Evolutionary conservation across 2,113 vertebrate genomes (phyloP), one percentile per base, ranked within the genome.

Genomic region (Bombycilla garrulus): DNA sequence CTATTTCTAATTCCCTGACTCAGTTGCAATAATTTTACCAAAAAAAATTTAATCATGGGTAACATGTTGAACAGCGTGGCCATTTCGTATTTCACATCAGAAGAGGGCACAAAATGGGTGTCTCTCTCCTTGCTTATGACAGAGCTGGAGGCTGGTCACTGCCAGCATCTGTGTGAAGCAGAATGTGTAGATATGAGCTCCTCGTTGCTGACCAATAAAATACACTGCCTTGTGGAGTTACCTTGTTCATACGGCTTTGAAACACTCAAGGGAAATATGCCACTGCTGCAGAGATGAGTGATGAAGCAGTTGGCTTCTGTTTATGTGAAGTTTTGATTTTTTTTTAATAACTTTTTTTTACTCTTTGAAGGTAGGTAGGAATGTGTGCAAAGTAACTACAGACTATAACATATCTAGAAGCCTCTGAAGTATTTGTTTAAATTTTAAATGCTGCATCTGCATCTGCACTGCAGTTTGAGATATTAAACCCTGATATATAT

Each of bases 131-230:
- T 91, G 23, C 33, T 31, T 65, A 9, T 76, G 62, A 50, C 8
- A 73, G n/a, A 85, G 20, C 10, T 50, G 36, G 19, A 70, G 19
- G 19, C 50, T 53, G 69, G 81, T 64, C 81, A 77, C 33, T 11
- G 35, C 25, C 25, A 47, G 33, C 21, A 31, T 85, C 42, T 66
- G 21, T 62, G 33, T 87, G 54, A 78, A 84, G 25, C 29, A 44
- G 25, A 50, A 57, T 88, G 38, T 66, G 26, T 65, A 77, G 35
- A 58, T 77, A 60, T 11, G 53, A 40, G 21, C 31, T 47, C 14
- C 65, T 15, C 67, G 24, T 45, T 58, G 80, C 85, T 89, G 89
- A 91, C 86, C 91, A 91, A 89, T 92, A 94, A 90, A 95, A 86
- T 51, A 62, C 29, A 50, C 26, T 67, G 67, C 35, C 47, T 81